These are phyloP conservation scores for Lepus americanus DNA, from an alignment of 2,113 vertebrate species.

Conservation along the genomic window DNA sequence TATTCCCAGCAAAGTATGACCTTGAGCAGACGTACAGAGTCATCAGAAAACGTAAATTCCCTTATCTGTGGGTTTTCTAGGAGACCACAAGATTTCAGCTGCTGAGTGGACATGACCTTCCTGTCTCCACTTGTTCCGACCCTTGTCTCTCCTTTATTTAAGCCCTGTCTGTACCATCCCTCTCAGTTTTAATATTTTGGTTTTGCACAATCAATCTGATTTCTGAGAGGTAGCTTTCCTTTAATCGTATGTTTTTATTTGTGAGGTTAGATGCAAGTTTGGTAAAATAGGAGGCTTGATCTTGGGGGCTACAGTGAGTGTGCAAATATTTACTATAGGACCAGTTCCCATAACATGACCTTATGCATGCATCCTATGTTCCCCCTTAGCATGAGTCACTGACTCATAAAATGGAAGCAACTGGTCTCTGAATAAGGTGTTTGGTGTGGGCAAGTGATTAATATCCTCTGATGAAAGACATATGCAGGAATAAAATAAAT, in stretches of 20 bases:
- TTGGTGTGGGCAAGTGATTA: neutral
- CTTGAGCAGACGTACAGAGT: neutral
- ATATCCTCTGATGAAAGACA: conserved; percentile 9
- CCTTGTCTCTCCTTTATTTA: neutral
- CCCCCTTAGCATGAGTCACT: neutral
- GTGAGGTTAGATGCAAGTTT: neutral
- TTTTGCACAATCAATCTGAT: neutral
- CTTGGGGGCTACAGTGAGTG: neutral
- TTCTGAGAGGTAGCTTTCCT: neutral
- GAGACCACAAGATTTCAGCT: neutral
- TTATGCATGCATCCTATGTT: neutral
- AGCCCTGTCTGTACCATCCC: neutral
- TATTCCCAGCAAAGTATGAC: neutral
- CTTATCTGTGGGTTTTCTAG: neutral
- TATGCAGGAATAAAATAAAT: neutral
- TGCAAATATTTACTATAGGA: neutral
- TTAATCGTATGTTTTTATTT: neutral
- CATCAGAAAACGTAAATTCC: neutral
- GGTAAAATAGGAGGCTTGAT: conserved; percentile 9
- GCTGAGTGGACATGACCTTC: neutral
- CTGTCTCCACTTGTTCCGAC: neutral
- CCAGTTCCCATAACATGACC: neutral
- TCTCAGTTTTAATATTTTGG: neutral
- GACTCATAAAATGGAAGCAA: neutral
- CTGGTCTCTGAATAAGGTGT: neutral